These are phyloP conservation scores for Acyrthosiphon pisum DNA, from an alignment of 1,140 invertebrate species.

Conservation along the genomic window DNA sequence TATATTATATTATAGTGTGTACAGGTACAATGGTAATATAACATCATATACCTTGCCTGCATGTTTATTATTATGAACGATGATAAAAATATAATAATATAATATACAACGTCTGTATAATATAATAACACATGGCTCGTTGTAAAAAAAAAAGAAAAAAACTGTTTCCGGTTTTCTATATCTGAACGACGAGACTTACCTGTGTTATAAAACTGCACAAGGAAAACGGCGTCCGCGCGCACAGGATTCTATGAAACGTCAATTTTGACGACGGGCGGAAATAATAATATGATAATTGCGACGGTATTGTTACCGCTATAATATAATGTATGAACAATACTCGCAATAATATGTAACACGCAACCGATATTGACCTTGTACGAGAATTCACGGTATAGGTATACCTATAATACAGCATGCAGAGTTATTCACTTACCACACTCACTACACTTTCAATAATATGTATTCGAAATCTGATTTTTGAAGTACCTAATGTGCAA, in stretches of 20 bases:
- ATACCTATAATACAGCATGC: neutral
- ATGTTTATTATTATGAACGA: neutral
- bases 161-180: neutral
- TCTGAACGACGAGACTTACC: neutral
- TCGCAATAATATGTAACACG: neutral
- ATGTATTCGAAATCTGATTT: neutral
- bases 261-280: neutral
- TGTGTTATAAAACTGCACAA: neutral
- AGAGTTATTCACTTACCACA: neutral
- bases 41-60: neutral
- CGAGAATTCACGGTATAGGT: neutral
- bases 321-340: neutral
- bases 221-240: neutral
- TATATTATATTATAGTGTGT: neutral
- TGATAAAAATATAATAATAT: conserved; percentile 29
- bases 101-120: neutral
- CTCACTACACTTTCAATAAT: neutral
- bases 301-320: neutral
- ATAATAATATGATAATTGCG: neutral
- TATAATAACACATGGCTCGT: neutral
- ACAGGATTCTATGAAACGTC: neutral
- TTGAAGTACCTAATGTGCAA: no score
- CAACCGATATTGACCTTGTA: neutral
- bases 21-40: neutral
- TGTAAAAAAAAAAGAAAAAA: neutral